These are phyloP conservation scores for Geophilus truncorum DNA, from an alignment of 2,888 invertebrate genomes.

Conservation along the genomic window DNA sequence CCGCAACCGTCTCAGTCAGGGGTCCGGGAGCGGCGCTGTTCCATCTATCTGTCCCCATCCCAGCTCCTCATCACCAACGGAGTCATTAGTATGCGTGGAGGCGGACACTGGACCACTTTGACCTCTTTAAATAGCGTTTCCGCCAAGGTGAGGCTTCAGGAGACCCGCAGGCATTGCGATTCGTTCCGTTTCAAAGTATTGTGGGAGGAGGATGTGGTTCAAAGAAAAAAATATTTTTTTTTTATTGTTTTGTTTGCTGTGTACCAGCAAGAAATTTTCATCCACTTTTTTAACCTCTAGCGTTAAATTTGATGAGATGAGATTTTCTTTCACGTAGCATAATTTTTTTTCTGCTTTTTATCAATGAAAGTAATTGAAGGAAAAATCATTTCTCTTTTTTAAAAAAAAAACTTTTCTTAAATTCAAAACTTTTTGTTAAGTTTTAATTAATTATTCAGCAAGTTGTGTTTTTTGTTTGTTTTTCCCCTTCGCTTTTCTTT, in stretches of 20 bases:
- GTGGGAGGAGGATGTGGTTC: neutral
- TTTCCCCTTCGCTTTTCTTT: neutral
- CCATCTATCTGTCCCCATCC: neutral
- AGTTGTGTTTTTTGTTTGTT: neutral
- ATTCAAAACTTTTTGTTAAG: neutral
- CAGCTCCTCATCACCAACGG: neutral
- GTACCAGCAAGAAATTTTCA: neutral
- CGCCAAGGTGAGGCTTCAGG: conserved; percentile 1
- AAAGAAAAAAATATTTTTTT: neutral
- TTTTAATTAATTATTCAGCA: neutral
- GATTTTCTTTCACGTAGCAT: neutral
- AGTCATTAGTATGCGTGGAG: conserved; percentile 2
- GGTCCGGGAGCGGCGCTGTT: neutral
- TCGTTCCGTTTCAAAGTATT: conserved; percentile 18
- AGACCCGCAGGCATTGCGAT: neutral
- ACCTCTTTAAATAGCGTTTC: conserved; percentile 27
- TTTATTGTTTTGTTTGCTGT: neutral
- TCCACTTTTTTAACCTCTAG: neutral
- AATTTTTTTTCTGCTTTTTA: neutral
- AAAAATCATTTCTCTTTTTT: neutral
- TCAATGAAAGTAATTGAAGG: neutral
- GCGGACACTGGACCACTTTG: conserved; percentile 11
- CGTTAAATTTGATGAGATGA: neutral
- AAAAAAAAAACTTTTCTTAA: neutral
- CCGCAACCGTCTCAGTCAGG: neutral